Evolutionary conservation across 2,113 vertebrate genomes (phyloP).

Genomic region (Trichomycterus rosablanca): DNA sequence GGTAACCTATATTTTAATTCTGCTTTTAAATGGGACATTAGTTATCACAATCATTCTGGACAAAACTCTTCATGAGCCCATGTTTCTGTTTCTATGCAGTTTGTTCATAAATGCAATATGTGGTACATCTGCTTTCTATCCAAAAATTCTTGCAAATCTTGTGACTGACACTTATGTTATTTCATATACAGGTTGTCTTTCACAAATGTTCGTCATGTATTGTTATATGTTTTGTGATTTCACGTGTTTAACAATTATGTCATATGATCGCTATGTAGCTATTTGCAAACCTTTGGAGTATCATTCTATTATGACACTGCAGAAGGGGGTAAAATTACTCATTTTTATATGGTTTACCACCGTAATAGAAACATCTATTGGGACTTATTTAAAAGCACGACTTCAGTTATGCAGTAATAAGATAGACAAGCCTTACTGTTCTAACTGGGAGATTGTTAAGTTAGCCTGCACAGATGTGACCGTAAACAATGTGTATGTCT

Average conservation of each 20-base stretch:
- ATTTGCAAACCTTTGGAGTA: conserved; percentile 65
- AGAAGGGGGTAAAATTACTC: conserved; percentile 2
- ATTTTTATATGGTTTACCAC: conserved; percentile 34
- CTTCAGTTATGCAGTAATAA: conserved; percentile 56
- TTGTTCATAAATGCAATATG: conserved; percentile 34
- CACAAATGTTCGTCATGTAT: conserved; percentile 53
- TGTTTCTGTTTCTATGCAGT: conserved; percentile 37
- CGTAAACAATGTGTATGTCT: not conserved
- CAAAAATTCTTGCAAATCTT: conserved; percentile 58
- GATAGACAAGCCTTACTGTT: conserved; percentile 60
- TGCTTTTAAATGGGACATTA: conserved; percentile 24
- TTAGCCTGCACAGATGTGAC: conserved; percentile 47
- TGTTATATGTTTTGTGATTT: conserved; percentile 60
- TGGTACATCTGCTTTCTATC: conserved; percentile 61
- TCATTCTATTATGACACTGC: conserved; percentile 55
- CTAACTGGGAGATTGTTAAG: conserved; percentile 56
- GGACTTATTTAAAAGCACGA: conserved; percentile 33
- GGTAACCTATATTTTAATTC: conserved; percentile 16
- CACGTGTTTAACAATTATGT: conserved; percentile 63
- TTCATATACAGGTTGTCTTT: conserved; percentile 33
- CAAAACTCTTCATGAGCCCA: conserved; percentile 36
- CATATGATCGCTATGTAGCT: conserved; percentile 65
- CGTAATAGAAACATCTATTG: not conserved
- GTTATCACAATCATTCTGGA: conserved; percentile 14
- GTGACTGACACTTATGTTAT: conserved; percentile 42